Evolutionary conservation across 1,140 invertebrate species (phyloP), one percentile per base, ranked within the genome.

Genomic region (Odontomachus brunneus): DNA sequence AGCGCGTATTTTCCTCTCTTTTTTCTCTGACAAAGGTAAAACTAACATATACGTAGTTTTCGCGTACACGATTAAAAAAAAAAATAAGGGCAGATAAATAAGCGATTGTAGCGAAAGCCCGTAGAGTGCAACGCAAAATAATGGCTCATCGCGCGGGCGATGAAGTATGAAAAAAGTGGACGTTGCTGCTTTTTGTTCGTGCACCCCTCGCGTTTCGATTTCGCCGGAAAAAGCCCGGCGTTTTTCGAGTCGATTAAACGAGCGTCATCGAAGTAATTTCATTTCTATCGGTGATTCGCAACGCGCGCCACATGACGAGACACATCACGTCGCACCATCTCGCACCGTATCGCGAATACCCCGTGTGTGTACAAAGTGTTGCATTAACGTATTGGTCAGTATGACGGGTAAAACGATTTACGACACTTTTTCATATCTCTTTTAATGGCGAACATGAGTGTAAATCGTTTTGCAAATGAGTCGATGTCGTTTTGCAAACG

Each of bases 261-360:
- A 57, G 48, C 66, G 19, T 67, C 62, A 55, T 53, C 29, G 29
- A 69, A 5, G 17, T 67, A 66, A 78, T 67, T 67, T 66, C 24
- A 26, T 66, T 62, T 60, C 24, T n/a, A 17, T 51, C n/a, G 72
- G 1, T 29, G 49, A 76, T 66, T 76, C 17, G 24, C 38, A 44
- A 44, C 38, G 9, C 38, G 38, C 38, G 38, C 38, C 38, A 7
- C 38, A 11, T 7, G 38, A 11, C 38, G 9, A 44, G 5, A 33
- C 29, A 33, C 29, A 33, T 5, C 29, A 5, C 29, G 29, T 33
- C 29, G 29, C 29, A 33, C 5, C 29, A n/a, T n/a, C n/a, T n/a
- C n/a, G n/a, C n/a, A n/a, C 29, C 29, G 5, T 5, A 5, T 33
- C 26, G 49, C 15, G 11, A 38, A 33, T 48, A n/a, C 44, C 12